Evolutionary conservation across 2,797 vertebrate genomes (phyloP).

Genomic region (Crenichthys baileyi): DNA sequence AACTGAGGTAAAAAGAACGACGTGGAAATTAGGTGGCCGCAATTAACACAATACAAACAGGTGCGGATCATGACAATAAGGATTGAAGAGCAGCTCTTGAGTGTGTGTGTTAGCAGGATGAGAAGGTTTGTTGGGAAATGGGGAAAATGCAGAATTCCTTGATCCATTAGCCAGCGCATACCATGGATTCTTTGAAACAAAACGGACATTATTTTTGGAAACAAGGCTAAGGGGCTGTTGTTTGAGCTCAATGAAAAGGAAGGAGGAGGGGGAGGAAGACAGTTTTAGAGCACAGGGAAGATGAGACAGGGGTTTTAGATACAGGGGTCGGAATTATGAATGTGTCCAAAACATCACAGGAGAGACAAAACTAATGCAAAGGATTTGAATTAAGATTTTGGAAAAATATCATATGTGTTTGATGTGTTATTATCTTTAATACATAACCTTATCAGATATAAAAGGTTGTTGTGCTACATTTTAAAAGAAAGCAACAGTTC

Average conservation of each 20-base stretch:
- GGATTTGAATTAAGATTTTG: background rate
- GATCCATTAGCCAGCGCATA: conserved; percentile 72
- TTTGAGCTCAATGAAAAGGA: conserved; percentile 36
- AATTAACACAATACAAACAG: too few species aligned
- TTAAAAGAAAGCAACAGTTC: background rate
- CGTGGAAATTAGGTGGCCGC: too few species aligned
- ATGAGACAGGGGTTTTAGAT: conserved; percentile 16
- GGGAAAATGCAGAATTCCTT: conserved; percentile 68
- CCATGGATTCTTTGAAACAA: conserved; percentile 81
- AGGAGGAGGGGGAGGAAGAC: conserved; percentile 34
- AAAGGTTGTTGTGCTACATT: background rate
- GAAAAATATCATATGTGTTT: background rate
- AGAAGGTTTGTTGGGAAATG: conserved; percentile 30
- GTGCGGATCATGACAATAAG: background rate
- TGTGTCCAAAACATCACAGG: conserved; percentile 9
- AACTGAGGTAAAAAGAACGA: too few species aligned
- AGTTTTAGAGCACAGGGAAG: conserved; percentile 27
- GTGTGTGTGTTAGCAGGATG: conserved; percentile 5
- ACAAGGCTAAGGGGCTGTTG: conserved; percentile 64
- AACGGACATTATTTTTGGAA: conserved; percentile 83
- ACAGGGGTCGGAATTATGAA: conserved; percentile 10
- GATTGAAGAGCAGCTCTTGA: conserved; percentile 10
- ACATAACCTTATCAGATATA: background rate
- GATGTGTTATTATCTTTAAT: background rate
- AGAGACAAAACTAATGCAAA: conserved; percentile 8